Base-by-base conservation (phyloP, 2,113 vertebrate genomes). In the Zingel zingel region DNA sequence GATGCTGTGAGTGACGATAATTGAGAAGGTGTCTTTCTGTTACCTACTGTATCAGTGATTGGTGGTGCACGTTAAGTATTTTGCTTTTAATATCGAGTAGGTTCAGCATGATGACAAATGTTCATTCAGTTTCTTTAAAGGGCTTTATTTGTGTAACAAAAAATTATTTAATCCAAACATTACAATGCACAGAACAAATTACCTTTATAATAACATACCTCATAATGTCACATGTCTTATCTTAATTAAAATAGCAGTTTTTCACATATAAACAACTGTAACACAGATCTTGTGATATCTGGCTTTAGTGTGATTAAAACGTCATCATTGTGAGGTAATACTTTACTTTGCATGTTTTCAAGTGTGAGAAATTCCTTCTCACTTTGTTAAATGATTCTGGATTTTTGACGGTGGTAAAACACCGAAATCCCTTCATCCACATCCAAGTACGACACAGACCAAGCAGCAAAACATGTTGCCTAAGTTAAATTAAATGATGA, bases 141-240 rank as follows among this genome's bases (percentile, higher is more conserved):
- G 6, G 7, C 2, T 83, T 90, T 80, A 69, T 73, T 90, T 65
- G 12, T 64, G 74, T 77, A 27, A 69, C 61, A 77, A 50, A 21
- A 53, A 33, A 48, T 82, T 33, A 79, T 88, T 91, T 47, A 61
- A 68, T 25, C 13, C 9, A 10, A 67, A 71, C 9, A 84, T 25
- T 67, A 48, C 25, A 67, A 48, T 51, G 54, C 30, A 74, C 36
- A 50, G 5, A 71, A 8, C n/a, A 13, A 64, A 66, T 69, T 39
- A 45, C 15, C 16, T 59, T 45, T 4, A 70, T 66, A 36, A 16
- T 45, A 56, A 61, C 30, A 59, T 23, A 16, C 18, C 1, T 2
- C n/a, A 62, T 77, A 10, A 58, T 18, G 18, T 50, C 25, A 7
- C 7, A 15, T 45, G 45, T 69, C 25, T 77, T 8, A 23, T 59